Evolutionary conservation across 1,140 invertebrate species (phyloP).

Genomic region (Planococcus citri): DNA sequence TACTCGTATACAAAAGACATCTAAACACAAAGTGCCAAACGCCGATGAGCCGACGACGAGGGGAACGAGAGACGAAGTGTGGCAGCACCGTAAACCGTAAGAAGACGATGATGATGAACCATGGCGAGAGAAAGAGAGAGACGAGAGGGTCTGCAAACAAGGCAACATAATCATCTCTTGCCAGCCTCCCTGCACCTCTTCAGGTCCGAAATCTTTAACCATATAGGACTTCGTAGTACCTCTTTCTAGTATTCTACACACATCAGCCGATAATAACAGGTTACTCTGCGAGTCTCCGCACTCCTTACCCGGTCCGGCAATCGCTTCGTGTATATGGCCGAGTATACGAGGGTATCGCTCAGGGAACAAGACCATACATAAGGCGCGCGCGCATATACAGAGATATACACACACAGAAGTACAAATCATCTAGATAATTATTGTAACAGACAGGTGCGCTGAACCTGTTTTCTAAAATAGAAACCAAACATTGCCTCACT

Average conservation of each 20-base stretch:
- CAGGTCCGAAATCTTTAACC: background rate
- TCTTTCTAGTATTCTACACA: no score
- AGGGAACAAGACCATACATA: no score
- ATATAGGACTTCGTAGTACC: background rate
- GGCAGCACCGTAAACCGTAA: no score
- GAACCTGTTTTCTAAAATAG: constrained; percentile 14
- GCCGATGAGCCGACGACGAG: no score
- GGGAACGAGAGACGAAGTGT: background rate
- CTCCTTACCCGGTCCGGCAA: no score
- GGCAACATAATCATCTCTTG: background rate
- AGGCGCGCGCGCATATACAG: background rate
- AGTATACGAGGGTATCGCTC: no score
- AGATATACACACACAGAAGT: background rate
- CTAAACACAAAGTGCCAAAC: background rate
- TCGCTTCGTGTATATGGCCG: no score
- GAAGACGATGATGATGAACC: no score
- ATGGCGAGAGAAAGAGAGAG: background rate
- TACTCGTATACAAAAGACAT: background rate
- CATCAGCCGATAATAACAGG: constrained; percentile 14
- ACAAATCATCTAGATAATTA: constrained; percentile 19
- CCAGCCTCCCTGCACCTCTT: background rate
- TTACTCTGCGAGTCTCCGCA: background rate
- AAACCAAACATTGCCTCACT: constrained; percentile 1
- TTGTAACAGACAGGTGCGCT: constrained; percentile 10
- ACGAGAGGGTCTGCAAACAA: constrained; percentile 12